Evolutionary conservation across 2,113 vertebrate genomes (phyloP).

Genomic region (Lipophrys pholis): DNA sequence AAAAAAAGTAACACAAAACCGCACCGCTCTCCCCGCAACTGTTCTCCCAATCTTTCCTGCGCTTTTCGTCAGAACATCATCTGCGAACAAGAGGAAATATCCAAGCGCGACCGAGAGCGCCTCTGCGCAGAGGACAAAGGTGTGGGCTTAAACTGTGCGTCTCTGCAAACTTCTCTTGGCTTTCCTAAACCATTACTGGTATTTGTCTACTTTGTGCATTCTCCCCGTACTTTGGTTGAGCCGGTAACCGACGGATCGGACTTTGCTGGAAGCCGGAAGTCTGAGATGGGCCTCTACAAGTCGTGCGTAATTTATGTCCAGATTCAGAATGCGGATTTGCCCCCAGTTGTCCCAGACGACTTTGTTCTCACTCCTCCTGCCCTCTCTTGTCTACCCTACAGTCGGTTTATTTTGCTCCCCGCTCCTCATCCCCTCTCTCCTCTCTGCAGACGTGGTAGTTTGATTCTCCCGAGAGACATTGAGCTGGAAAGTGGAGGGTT

Average conservation of each 20-base stretch:
- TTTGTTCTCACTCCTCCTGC: slow-evolving; percentile 52
- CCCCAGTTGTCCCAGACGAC: slow-evolving; percentile 55
- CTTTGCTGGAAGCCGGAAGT: slow-evolving; percentile 36
- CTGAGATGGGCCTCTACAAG: slow-evolving; percentile 1
- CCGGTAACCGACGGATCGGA: not conserved
- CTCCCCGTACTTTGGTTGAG: slow-evolving; percentile 19
- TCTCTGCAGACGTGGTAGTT: slow-evolving; percentile 81
- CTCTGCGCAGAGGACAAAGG: not conserved
- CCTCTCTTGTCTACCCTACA: slow-evolving; percentile 17
- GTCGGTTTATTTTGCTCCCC: slow-evolving; percentile 52
- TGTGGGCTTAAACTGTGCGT: not conserved
- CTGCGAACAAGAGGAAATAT: slow-evolving; percentile 3
- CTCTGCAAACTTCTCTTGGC: not conserved
- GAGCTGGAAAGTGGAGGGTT: slow-evolving; percentile 53
- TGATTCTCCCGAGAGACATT: slow-evolving; percentile 62
- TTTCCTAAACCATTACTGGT: slow-evolving; percentile 24
- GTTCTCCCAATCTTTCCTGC: slow-evolving; percentile 7
- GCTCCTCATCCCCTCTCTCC: slow-evolving; percentile 49
- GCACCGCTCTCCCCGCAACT: slow-evolving; percentile 3
- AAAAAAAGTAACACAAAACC: slow-evolving; percentile 2
- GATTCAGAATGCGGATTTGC: slow-evolving; percentile 25
- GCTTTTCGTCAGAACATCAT: slow-evolving; percentile 78
- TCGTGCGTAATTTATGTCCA: slow-evolving; percentile 40
- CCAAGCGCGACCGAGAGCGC: not conserved
- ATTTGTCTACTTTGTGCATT: slow-evolving; percentile 57